These are phyloP conservation scores for Spermophilus dauricus DNA, from an alignment of 2,113 vertebrate species.

Conservation along the genomic window DNA sequence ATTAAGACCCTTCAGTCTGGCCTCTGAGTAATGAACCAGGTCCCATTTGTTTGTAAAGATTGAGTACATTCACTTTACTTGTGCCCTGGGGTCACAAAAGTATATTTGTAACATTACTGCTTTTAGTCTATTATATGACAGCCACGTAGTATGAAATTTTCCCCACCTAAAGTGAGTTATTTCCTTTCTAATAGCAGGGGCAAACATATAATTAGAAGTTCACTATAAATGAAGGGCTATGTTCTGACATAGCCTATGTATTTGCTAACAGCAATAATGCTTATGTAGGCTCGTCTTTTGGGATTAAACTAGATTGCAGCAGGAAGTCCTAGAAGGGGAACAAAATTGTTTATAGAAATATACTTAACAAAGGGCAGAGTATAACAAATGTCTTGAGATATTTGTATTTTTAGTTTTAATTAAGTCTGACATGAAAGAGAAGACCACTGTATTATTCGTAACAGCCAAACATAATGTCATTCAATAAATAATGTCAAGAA, in stretches of 20 bases:
- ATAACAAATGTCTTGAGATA: constrained; percentile 16
- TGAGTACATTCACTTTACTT: background rate
- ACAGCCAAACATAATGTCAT: constrained; percentile 19
- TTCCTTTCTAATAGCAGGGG: constrained; percentile 70
- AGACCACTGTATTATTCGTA: constrained; percentile 6
- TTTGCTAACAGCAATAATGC: constrained; percentile 57
- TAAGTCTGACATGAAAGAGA: constrained; percentile 4
- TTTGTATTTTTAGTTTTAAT: constrained; percentile 53
- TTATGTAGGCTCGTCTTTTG: constrained; percentile 55
- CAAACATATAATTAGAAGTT: constrained; percentile 77
- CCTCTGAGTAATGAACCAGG: constrained; percentile 48
- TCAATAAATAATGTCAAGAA: background rate
- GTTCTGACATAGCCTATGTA: constrained; percentile 62
- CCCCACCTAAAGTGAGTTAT: constrained; percentile 60
- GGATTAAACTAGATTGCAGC: constrained; percentile 68
- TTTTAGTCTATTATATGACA: constrained; percentile 46
- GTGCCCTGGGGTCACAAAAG: constrained; percentile 51
- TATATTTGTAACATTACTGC: constrained; percentile 58
- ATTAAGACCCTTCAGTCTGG: constrained; percentile 54
- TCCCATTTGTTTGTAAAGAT: background rate
- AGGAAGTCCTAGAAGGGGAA: constrained; percentile 62
- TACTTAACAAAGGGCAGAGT: constrained; percentile 50
- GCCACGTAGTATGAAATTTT: constrained; percentile 59
- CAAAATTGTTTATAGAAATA: constrained; percentile 58
- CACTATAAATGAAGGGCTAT: constrained; percentile 65